Evolutionary conservation across 2,888 invertebrate species (phyloP).

Genomic region (Andrena trimmerana): DNA sequence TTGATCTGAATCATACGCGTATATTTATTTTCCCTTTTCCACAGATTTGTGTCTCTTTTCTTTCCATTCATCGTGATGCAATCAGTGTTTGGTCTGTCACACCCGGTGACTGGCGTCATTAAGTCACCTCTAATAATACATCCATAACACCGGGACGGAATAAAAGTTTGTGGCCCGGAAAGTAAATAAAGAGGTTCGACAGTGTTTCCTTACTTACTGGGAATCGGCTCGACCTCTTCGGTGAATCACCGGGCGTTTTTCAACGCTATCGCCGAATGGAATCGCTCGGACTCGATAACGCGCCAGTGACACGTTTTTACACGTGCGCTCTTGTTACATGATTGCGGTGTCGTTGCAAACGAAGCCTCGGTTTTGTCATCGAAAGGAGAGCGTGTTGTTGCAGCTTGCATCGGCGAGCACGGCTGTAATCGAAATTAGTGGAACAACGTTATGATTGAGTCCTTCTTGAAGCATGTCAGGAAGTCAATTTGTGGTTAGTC

Average conservation of each 20-base stretch:
- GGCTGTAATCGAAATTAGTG: conserved; percentile 49
- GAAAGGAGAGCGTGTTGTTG: not conserved
- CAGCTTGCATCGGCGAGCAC: conserved; percentile 9
- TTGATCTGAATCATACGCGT: not conserved
- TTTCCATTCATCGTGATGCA: conserved; percentile 15
- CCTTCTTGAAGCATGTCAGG: conserved; percentile 58
- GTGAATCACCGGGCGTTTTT: not conserved
- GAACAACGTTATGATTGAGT: conserved; percentile 52
- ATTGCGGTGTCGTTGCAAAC: not conserved
- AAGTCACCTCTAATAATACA: conserved; percentile 28
- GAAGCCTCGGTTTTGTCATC: not conserved
- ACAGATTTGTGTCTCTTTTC: not conserved
- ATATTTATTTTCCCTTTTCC: too few relatives aligned
- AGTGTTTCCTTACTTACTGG: not conserved
- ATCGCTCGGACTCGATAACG: not conserved
- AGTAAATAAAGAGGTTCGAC: not conserved
- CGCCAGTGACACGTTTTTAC: not conserved
- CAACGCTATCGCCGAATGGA: not conserved
- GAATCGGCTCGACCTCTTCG: not conserved
- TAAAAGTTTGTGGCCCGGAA: not conserved
- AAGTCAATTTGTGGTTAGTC: conserved; percentile 60
- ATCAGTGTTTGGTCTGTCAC: conserved; percentile 5
- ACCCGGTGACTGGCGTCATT: conserved; percentile 14
- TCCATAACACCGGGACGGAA: not conserved
- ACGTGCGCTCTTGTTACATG: not conserved